Evolutionary conservation across 2,797 vertebrate species (phyloP).

Genomic region (Acipenser ruthenus): DNA sequence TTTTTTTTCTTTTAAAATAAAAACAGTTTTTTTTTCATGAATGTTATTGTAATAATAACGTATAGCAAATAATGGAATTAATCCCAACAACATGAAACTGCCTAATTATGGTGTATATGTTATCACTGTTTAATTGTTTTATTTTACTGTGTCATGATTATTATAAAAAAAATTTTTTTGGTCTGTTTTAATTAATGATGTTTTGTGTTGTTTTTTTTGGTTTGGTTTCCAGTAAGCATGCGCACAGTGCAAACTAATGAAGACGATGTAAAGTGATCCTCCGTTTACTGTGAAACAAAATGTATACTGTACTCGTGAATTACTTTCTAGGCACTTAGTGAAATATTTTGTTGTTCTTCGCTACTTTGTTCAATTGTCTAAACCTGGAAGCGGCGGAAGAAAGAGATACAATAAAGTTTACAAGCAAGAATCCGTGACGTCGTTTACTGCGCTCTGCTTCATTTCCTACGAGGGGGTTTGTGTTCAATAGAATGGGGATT

Average conservation of each 20-base stretch:
- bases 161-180: slow-evolving; percentile 11
- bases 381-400: slow-evolving; percentile 72
- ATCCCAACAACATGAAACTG: slow-evolving; percentile 99
- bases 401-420: slow-evolving; percentile 84
- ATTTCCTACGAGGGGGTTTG: slow-evolving; percentile 35
- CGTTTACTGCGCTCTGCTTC: slow-evolving; percentile 45
- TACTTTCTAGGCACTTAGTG: slow-evolving; percentile 73
- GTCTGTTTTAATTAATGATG: slow-evolving; percentile 48
- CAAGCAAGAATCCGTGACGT: slow-evolving; percentile 65
- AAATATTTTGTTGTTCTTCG: slow-evolving; percentile 78
- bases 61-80: slow-evolving; percentile 58
- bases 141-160: background rate
- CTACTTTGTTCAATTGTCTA: slow-evolving; percentile 80
- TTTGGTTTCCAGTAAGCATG: slow-evolving; percentile 70
- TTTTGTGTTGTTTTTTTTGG: slow-evolving; percentile 73
- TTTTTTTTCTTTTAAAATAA: slow-evolving; percentile 66
- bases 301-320: slow-evolving; percentile 81
- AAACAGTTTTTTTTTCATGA: slow-evolving; percentile 45
- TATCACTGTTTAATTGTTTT: slow-evolving; percentile 37
- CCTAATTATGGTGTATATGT: slow-evolving; percentile 94
- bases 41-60: slow-evolving; percentile 63
- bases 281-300: slow-evolving; percentile 77
- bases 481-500: slow-evolving; percentile 5
- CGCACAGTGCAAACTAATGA: slow-evolving; percentile 74
- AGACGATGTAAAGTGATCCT: slow-evolving; percentile 72